These are phyloP conservation scores for Crotalus helleri DNA, from an alignment of 2,113 vertebrate genomes.

Conservation along the genomic window DNA sequence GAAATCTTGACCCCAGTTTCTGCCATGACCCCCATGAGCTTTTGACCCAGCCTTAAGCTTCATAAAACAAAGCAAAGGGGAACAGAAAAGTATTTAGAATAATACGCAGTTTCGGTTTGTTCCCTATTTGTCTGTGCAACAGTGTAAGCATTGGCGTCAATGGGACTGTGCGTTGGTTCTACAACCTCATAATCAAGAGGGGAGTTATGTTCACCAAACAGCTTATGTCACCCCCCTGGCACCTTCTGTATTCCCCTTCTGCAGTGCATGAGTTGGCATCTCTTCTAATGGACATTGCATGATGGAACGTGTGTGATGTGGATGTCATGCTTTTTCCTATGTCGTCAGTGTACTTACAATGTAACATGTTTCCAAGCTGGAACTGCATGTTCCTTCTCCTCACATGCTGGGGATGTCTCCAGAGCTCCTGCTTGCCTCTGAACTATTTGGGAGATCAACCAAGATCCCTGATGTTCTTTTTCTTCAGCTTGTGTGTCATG, in stretches of 20 bases:
- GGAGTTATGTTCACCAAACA: not conserved
- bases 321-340: conserved; percentile 1
- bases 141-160: not conserved
- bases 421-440: not conserved
- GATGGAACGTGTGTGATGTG: conserved; percentile 20
- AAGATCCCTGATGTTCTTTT: not conserved
- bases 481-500: not conserved
- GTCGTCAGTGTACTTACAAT: not conserved
- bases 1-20: not conserved
- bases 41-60: not conserved
- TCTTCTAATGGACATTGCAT: conserved; percentile 53
- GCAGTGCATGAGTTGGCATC: conserved; percentile 54
- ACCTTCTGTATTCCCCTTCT: not conserved
- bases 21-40: not conserved
- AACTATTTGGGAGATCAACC: not conserved
- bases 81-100: not conserved
- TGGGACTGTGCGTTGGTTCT: fast-evolving
- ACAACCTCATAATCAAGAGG: not conserved
- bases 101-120: not conserved
- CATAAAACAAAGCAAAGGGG: not conserved
- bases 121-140: not conserved
- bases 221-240: not conserved
- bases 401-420: not conserved
- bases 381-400: not conserved
- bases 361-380: not conserved